Percentiles rank a stretch among this genome's conserved stretches.
These are phyloP conservation scores for Eristalis tenax DNA, from an alignment of 2,888 invertebrate genomes.

Conservation along the genomic window DNA sequence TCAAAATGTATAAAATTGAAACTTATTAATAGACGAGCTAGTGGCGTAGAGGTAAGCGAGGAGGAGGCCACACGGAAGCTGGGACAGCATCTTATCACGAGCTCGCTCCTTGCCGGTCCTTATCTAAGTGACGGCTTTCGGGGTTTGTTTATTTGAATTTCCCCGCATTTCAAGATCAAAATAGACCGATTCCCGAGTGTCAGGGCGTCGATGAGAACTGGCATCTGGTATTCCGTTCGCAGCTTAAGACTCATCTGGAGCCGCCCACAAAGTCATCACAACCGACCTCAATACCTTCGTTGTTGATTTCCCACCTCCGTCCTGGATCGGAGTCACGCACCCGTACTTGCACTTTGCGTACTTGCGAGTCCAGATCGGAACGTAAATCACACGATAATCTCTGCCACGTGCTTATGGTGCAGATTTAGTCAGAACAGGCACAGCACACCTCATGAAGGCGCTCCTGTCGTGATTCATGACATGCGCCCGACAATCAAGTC, in stretches of 20 bases:
- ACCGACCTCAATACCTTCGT: no score
- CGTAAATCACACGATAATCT: no score
- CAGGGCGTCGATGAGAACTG: background rate
- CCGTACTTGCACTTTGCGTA: no score
- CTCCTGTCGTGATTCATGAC: background rate
- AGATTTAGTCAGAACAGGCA: background rate
- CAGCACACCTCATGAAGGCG: background rate
- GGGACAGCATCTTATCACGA: background rate
- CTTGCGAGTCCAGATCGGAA: no score
- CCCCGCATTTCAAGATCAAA: background rate
- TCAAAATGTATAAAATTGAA: background rate
- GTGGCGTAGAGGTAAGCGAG: background rate
- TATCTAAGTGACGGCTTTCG: background rate
- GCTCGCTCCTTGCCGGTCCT: background rate
- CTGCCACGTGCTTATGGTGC: no score
- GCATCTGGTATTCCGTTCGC: no score
- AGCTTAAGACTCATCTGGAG: no score
- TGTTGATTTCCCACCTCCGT: no score
- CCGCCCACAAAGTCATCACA: no score
- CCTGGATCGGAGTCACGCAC: no score
- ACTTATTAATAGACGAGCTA: background rate
- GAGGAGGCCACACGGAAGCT: background rate
- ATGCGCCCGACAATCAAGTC: background rate
- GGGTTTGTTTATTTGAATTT: background rate
- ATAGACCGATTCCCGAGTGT: background rate